A percentile compares a stretch with the other conserved stretches of the same genome.
Evolutionary conservation across 30 jellyfish, hydroid and myxozoan species (phyloP).

Genomic region (Aurelia coerulea): DNA sequence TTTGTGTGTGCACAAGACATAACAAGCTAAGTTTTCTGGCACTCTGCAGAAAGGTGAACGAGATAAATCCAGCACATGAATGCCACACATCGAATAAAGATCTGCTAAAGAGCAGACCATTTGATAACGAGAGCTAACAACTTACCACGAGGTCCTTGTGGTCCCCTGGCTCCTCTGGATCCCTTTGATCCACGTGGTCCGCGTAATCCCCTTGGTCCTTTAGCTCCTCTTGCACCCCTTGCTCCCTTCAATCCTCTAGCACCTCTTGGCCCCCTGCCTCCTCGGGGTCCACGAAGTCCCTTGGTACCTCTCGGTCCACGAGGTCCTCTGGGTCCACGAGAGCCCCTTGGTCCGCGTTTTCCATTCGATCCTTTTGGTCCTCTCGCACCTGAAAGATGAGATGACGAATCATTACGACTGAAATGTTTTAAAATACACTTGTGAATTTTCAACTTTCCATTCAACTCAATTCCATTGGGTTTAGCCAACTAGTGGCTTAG

Average conservation of each 20-base stretch:
- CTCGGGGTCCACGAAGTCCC: neutral
- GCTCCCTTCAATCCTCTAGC: constrained; percentile 24
- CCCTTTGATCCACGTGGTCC: constrained; percentile 65
- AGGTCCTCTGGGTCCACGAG: constrained; percentile 36
- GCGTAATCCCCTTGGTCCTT: constrained; percentile 50
- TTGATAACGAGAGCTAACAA: neutral
- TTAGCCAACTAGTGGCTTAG: too few species aligned
- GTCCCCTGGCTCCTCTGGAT: constrained; percentile 36
- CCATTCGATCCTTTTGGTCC: constrained; percentile 10
- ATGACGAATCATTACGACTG: too few species aligned
- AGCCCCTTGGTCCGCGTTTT: constrained; percentile 36
- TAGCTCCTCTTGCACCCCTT: constrained; percentile 48
- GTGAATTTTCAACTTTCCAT: too few species aligned
- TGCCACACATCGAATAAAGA: neutral
- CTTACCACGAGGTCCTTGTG: constrained; percentile 31
- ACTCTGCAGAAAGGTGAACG: too few species aligned
- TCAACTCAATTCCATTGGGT: too few species aligned
- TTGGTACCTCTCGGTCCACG: constrained; percentile 6
- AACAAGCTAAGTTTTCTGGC: too few species aligned
- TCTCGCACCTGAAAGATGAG: neutral
- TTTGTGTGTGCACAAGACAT: neutral
- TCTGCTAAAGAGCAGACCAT: neutral
- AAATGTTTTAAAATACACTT: too few species aligned
- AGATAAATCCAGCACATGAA: neutral
- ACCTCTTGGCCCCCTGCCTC: constrained; percentile 18